These are phyloP conservation scores for Helarctos malayanus DNA, from an alignment of 2,797 vertebrate species.

Conservation along the genomic window DNA sequence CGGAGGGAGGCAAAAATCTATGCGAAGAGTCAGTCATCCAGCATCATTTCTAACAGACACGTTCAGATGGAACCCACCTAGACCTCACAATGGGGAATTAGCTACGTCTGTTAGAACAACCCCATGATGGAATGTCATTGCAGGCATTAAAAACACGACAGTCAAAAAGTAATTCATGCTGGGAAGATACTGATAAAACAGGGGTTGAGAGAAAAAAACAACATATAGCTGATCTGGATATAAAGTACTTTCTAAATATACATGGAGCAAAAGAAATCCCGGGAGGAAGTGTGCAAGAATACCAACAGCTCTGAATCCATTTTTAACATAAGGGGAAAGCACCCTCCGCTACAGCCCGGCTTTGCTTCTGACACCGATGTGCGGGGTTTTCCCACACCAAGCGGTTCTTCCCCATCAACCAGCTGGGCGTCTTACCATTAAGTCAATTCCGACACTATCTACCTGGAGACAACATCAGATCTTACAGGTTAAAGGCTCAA, in stretches of 20 bases:
- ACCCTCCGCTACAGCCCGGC: background rate
- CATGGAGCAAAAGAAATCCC: conserved; percentile 27
- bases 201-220: background rate
- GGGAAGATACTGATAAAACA: background rate
- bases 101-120: background rate
- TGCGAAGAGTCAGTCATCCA: background rate
- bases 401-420: background rate
- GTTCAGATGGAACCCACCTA: background rate
- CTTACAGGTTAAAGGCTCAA: background rate
- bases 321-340: conserved; percentile 22
- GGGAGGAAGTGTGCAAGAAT: background rate
- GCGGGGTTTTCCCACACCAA: background rate
- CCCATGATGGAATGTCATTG: background rate
- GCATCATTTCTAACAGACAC: background rate
- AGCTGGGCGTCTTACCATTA: background rate
- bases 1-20: background rate
- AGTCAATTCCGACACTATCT: background rate
- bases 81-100: background rate
- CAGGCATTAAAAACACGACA: background rate
- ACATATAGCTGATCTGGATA: background rate
- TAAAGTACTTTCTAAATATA: conserved; percentile 5
- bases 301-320: background rate
- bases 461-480: background rate
- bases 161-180: background rate
- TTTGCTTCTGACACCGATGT: background rate